Percentiles rank a stretch among this genome's conserved stretches.
Evolutionary conservation across 2,797 vertebrate genomes (phyloP).

Genomic region (Anguilla pacifica): DNA sequence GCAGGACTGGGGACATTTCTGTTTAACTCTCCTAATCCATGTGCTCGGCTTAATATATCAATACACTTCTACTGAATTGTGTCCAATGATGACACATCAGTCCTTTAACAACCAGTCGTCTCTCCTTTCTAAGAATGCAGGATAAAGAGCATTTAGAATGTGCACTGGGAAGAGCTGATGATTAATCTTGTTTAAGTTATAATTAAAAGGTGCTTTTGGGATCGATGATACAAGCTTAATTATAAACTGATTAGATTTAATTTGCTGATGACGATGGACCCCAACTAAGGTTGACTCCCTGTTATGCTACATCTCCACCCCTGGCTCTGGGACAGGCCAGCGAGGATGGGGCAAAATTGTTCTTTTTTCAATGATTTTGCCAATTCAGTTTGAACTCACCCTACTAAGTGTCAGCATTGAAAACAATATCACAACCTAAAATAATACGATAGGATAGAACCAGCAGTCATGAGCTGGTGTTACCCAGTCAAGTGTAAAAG

Average conservation of each 20-base stretch:
- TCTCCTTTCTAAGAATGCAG: not conserved
- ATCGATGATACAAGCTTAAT: constrained; percentile 23
- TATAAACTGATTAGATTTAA: constrained; percentile 8
- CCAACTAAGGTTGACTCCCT: not conserved
- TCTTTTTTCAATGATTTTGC: no score
- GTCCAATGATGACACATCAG: not conserved
- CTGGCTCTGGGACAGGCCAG: not conserved
- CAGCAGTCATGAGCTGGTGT: no score
- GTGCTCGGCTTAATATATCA: not conserved
- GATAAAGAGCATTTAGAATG: not conserved
- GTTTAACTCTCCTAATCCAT: not conserved
- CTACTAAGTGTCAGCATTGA: no score
- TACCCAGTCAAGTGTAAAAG: no score
- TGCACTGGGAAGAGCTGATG: not conserved
- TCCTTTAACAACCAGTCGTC: not conserved
- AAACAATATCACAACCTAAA: no score
- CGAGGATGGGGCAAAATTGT: not conserved
- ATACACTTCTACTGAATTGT: not conserved
- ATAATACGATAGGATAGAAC: no score
- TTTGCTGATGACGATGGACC: not conserved
- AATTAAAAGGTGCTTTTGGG: constrained; percentile 25
- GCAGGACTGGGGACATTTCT: not conserved
- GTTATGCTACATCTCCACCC: not conserved
- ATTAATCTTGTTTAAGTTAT: constrained; percentile 19
- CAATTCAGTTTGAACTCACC: no score